Evolutionary conservation across 2,888 invertebrate species (phyloP), one percentile per base, ranked within the genome.

Genomic region (Hermodice carunculata): DNA sequence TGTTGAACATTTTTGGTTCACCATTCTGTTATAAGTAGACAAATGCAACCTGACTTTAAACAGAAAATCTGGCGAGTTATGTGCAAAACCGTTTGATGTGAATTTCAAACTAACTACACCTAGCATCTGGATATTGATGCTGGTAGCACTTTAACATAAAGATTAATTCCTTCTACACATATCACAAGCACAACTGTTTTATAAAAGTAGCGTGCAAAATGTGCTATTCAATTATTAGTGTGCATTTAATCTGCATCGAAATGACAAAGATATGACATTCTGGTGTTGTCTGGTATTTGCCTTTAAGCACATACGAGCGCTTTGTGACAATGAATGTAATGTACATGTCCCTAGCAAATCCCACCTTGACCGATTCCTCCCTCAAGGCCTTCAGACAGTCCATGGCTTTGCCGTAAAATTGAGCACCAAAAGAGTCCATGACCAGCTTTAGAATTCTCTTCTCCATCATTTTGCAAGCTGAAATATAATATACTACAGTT

Each of bases 391-490:
- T 79, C 17, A 86, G 63, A 76, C 86, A 86, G 62, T 82, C 82
- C 62, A 83, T 67, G 4, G 85, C 85, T 69, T 86, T 86, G 49
- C 73, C 68, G 64, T 84, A 85, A 43, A 81, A 77, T 75, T 84
- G 81, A 29, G 77, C 68, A 2, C 83, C 85, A 75, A 85, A 83
- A 1, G 85, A 84, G 42, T 85, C 84, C 44, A 72, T 66, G 2
- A 86, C 82, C 19, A 85, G 71, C 71, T 85, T 78, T 22, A 77
- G 49, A 29, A 86, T 77, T 51, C 83, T 74, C 44, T 78, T 78
- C 70, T 79, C 69, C 84, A 86, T 84, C 71, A 85, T 82, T 31
- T 71, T 69, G 70, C 89, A 73, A 86, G 81, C 60, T 91, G 86
- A 8, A 70, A 71, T 54, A 49, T 28, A 26, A 22, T n/a, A n/a